Evolutionary conservation across 1,140 invertebrate species (phyloP).

Genomic region (Penaeus chinensis): DNA sequence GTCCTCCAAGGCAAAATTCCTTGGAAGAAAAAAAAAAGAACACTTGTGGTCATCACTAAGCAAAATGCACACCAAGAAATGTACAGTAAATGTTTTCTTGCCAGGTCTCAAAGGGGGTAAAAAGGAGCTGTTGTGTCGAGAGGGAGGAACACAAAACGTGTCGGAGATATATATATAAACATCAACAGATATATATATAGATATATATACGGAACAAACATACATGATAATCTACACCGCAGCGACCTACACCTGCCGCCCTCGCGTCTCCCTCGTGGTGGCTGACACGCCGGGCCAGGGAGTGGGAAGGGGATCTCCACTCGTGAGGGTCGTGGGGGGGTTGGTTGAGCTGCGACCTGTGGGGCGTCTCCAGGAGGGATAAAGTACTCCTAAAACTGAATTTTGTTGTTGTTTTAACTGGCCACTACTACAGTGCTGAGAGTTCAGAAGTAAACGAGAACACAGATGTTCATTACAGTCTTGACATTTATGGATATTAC

Average conservation of each 20-base stretch:
- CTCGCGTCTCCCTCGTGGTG: constrained; percentile 11
- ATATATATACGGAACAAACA: constrained; percentile 34
- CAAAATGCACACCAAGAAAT: constrained; percentile 51
- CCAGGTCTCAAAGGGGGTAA: neutral
- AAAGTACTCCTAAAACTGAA: no score
- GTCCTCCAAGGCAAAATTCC: neutral
- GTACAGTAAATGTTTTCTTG: constrained; percentile 52
- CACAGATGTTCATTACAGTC: no score
- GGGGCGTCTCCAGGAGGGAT: no score
- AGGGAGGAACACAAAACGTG: neutral
- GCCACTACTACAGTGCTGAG: no score
- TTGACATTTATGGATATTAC: no score
- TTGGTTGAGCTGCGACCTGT: no score
- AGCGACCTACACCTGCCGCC: constrained; percentile 44
- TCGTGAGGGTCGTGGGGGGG: neutral
- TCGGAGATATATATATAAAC: constrained; percentile 1
- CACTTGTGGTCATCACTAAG: no score
- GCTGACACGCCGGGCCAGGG: neutral
- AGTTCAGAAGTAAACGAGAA: no score
- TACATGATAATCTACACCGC: constrained; percentile 24
- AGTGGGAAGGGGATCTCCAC: neutral
- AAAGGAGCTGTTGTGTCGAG: neutral
- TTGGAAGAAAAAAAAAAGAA: neutral
- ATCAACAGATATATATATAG: constrained; percentile 47
- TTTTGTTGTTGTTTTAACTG: no score